phyloP scores from a whole-genome alignment of 2,797 vertebrate genomes.

The Dryobates pubescens region DNA sequence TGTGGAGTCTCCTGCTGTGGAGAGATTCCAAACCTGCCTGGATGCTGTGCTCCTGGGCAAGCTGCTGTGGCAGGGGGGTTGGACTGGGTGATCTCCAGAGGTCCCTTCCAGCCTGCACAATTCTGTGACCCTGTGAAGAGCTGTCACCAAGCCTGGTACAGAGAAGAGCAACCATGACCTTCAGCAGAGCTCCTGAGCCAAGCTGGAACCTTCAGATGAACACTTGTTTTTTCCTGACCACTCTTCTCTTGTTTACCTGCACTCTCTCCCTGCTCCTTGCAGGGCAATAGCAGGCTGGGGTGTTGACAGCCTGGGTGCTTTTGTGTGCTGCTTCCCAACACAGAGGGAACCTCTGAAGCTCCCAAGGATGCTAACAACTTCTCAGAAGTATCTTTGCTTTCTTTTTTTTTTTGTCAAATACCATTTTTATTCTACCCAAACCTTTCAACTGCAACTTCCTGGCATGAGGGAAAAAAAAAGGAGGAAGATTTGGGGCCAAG shows the following conservation, averaged over 20 bases:
- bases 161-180: not conserved
- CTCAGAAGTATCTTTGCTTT: not conserved
- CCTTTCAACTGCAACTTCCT: not conserved
- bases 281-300: not conserved
- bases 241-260: not conserved
- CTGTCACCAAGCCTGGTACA: too few relatives aligned
- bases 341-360: not conserved
- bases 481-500: not conserved
- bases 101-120: not conserved
- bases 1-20: too few relatives aligned
- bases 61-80: not conserved
- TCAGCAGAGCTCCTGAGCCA: not conserved
- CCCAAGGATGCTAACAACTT: not conserved
- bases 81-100: not conserved
- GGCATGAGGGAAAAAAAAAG: too few relatives aligned
- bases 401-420: not conserved
- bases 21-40: not conserved
- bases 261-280: not conserved
- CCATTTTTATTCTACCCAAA: not conserved
- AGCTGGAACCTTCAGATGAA: not conserved
- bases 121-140: too few relatives aligned
- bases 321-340: not conserved
- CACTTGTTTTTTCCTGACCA: not conserved
- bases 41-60: not conserved
- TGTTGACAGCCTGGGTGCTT: not conserved